A percentile compares a stretch with the other conserved stretches of the same genome.
Conservation (phyloP, 2,113 vertebrate species). For the Oreotrochilus melanogaster region DNA sequence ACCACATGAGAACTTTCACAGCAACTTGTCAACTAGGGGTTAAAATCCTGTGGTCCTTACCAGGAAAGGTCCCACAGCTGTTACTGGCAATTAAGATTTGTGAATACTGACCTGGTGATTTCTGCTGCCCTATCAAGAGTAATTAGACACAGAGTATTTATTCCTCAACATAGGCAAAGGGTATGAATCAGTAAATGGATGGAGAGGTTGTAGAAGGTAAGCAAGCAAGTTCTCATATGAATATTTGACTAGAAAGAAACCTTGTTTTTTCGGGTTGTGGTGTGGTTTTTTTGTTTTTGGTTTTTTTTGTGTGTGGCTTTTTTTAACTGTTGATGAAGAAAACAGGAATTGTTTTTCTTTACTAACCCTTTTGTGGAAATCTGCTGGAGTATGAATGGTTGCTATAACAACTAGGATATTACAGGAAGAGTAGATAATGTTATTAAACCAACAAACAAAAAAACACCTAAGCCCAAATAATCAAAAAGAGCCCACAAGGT, state of each 20-base stretch:
- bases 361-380: not conserved
- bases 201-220: not conserved
- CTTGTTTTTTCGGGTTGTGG: not conserved
- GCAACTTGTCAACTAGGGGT: not conserved
- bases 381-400: conserved; percentile 26
- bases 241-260: not conserved
- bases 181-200: not conserved
- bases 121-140: not conserved
- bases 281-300: not conserved
- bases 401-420: not conserved
- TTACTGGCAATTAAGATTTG: not conserved
- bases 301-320: not conserved
- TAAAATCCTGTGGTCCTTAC: not conserved
- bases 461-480: not conserved
- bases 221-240: not conserved
- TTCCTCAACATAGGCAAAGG: not conserved
- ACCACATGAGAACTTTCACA: not conserved
- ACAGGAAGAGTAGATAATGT: not conserved
- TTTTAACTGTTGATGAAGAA: not conserved
- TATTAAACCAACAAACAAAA: not conserved
- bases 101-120: not conserved
- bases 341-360: not conserved
- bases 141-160: conserved; percentile 6
- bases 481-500: not conserved
- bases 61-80: not conserved